Evolutionary conservation across 2,113 vertebrate species (phyloP).

Genomic region (Mesembrinibis cayennensis): DNA sequence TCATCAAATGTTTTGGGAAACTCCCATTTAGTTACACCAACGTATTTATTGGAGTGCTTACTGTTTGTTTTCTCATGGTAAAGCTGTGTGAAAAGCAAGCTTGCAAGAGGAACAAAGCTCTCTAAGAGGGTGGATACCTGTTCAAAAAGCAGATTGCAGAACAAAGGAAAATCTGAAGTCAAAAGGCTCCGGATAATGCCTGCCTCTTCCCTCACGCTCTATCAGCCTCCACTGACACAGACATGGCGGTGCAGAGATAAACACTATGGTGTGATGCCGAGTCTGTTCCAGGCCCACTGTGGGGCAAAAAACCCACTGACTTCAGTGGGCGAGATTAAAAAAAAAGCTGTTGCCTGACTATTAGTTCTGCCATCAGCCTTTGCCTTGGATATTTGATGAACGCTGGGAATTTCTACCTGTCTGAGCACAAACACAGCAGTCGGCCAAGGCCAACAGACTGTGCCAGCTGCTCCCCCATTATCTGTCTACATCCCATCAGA

Average conservation of each 20-base stretch:
- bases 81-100: neutral
- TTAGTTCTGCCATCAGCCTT: neutral
- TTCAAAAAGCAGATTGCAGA: neutral
- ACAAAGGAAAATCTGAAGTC: neutral
- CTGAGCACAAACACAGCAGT: neutral
- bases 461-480: neutral
- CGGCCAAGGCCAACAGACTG: neutral
- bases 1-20: neutral
- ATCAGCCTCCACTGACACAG: neutral
- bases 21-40: neutral
- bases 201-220: neutral
- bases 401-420: neutral
- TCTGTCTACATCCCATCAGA: neutral
- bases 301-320: neutral
- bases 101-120: neutral
- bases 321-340: neutral
- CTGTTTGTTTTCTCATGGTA: neutral
- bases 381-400: neutral
- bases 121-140: neutral
- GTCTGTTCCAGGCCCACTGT: neutral
- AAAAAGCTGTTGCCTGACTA: neutral
- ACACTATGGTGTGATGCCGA: accelerated
- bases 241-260: neutral
- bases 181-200: neutral
- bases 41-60: accelerated